Conservation (phyloP, 2,888 invertebrate species). For the Drosophila atroscutellata region DNA sequence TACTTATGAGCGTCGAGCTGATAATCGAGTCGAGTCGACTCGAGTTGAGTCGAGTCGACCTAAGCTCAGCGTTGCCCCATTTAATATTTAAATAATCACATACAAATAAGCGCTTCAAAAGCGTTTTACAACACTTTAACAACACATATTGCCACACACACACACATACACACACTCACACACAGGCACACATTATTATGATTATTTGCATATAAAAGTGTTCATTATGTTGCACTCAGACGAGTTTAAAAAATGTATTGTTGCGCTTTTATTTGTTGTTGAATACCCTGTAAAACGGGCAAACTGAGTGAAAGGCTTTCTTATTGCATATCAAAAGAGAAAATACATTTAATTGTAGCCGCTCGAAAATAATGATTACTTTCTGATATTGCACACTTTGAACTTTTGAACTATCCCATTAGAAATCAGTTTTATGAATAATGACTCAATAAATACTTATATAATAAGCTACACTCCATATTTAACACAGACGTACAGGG, state of each 20-base stretch:
- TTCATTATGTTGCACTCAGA: slow-evolving; percentile 66
- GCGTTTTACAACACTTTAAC: slow-evolving; percentile 71
- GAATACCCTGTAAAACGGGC: slow-evolving; percentile 18
- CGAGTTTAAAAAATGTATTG: slow-evolving; percentile 17
- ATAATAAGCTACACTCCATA: neutral
- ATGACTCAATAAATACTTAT: neutral
- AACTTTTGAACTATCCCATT: neutral
- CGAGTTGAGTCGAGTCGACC: neutral
- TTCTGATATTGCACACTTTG: neutral
- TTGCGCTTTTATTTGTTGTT: slow-evolving; percentile 9
- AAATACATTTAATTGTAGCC: neutral
- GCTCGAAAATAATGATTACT: neutral
- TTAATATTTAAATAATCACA: slow-evolving; percentile 77
- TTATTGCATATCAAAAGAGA: neutral
- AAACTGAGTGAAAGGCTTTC: neutral
- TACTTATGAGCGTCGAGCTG: slow-evolving; percentile 69
- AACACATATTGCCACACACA: slow-evolving; percentile 18
- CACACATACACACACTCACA: neutral
- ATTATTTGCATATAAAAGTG: slow-evolving; percentile 78
- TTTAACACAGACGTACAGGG: neutral
- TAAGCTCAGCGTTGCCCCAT: slow-evolving; percentile 41
- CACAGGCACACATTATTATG: slow-evolving; percentile 44
- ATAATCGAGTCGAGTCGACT: slow-evolving; percentile 44
- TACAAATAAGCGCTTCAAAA: slow-evolving; percentile 74
- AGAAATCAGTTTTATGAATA: neutral